phyloP scores from a whole-genome alignment of 2,888 invertebrate species.

The Xylota sylvarum region DNA sequence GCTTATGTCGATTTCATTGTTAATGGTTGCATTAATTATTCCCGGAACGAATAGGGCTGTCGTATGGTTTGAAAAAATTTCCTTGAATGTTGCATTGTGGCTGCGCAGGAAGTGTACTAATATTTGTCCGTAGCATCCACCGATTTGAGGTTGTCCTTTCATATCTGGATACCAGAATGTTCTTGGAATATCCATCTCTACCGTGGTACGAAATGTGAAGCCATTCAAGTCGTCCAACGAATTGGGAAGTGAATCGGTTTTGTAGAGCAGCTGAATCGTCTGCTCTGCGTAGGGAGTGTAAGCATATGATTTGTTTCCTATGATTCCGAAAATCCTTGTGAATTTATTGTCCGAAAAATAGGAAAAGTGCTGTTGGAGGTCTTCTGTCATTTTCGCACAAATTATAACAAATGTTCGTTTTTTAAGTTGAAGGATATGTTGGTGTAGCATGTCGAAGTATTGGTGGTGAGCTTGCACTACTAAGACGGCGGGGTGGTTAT shows the following conservation, averaged over 20 bases:
- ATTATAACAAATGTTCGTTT: conserved; percentile 44
- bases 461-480: conserved; percentile 1
- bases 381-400: not conserved
- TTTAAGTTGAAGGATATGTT: conserved; percentile 1
- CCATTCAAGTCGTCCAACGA: conserved; percentile 42
- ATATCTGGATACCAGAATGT: conserved; percentile 17
- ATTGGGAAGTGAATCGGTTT: not conserved
- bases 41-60: not conserved
- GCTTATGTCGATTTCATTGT: not conserved
- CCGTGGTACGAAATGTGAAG: conserved; percentile 17
- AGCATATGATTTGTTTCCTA: not conserved
- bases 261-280: not conserved
- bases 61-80: conserved; percentile 26
- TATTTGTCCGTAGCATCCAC: conserved; percentile 33
- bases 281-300: not conserved
- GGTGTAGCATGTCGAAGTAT: not conserved
- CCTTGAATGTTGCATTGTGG: conserved; percentile 50
- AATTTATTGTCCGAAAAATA: conserved; percentile 40
- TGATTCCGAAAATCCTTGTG: conserved; percentile 35
- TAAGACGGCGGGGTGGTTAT: not conserved
- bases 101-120: conserved; percentile 18
- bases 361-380: not conserved
- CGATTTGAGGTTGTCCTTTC: not conserved
- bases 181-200: conserved; percentile 27
- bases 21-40: conserved; percentile 3